Percentiles rank a stretch among this genome's conserved stretches.
Conservation (phyloP, 2,113 vertebrate species). For the Lota lota region DNA sequence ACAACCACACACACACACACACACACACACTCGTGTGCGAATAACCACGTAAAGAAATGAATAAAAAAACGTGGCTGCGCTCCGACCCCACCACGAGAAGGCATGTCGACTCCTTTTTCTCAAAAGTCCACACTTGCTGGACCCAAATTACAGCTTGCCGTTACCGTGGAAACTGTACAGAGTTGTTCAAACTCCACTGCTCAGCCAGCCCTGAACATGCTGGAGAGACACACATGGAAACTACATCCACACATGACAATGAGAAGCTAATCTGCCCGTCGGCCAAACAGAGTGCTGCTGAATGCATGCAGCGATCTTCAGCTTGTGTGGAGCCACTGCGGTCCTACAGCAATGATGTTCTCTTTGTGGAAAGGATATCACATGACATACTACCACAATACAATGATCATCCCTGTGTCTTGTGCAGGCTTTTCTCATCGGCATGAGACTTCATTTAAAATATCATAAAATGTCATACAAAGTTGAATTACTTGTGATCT, state of each 20-base stretch:
- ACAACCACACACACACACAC: conserved; percentile 2
- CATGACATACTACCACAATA: neutral
- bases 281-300: neutral
- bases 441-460: too few relatives aligned
- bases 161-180: too few relatives aligned
- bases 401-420: neutral
- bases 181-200: neutral
- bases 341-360: neutral
- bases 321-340: neutral
- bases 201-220: neutral
- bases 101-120: too few relatives aligned
- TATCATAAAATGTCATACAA: neutral
- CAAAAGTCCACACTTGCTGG: too few relatives aligned
- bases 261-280: neutral
- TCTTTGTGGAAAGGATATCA: neutral
- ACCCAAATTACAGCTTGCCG: too few relatives aligned
- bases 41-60: neutral
- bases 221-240: neutral
- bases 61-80: neutral
- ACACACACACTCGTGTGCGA: neutral
- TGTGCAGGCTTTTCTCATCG: neutral
- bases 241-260: neutral
- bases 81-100: neutral
- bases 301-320: neutral
- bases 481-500: neutral